phyloP scores from a whole-genome alignment of 1,140 invertebrate genomes.

The Anadara kagoshimensis region DNA sequence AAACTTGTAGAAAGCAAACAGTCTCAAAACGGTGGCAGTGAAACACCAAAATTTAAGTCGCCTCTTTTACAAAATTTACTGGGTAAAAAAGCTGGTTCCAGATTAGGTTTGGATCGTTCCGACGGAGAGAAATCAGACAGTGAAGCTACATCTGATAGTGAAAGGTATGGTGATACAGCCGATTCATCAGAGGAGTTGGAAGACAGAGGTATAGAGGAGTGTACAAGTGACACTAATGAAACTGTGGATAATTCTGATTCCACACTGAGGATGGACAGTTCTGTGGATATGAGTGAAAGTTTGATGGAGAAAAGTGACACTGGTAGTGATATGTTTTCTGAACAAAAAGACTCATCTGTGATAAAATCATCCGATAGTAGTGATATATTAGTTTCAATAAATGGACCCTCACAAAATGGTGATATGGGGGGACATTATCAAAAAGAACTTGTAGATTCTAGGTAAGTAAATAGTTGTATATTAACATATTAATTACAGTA shows the following conservation, averaged over 20 bases:
- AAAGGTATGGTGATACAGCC: constrained; percentile 6
- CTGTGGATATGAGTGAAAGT: too few species aligned
- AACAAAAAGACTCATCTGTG: too few species aligned
- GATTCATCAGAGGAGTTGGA: not conserved
- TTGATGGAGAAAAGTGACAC: constrained; percentile 19
- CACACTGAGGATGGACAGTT: too few species aligned
- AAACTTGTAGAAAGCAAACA: constrained; percentile 44
- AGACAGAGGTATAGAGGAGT: constrained; percentile 2
- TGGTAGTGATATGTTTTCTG: too few species aligned
- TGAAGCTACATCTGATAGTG: constrained; percentile 13
- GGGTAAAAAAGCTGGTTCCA: constrained; percentile 52
- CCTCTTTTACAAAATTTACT: constrained; percentile 63
- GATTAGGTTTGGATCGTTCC: constrained; percentile 30
- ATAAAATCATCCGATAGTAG: too few species aligned
- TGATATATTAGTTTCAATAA: too few species aligned
- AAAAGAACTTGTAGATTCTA: constrained; percentile 53
- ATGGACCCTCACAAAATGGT: constrained; percentile 19
- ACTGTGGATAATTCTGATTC: constrained; percentile 11
- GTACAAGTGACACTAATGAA: not conserved
- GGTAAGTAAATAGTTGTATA: constrained; percentile 36
- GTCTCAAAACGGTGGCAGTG: constrained; percentile 38
- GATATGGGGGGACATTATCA: constrained; percentile 1
- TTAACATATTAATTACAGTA: too few species aligned
- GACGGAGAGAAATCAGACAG: constrained; percentile 38
- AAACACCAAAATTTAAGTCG: constrained; percentile 64